Evolutionary conservation across 2,888 invertebrate genomes (phyloP), one percentile per base, ranked within the genome.

Genomic region (Platycheirus rosarum): DNA sequence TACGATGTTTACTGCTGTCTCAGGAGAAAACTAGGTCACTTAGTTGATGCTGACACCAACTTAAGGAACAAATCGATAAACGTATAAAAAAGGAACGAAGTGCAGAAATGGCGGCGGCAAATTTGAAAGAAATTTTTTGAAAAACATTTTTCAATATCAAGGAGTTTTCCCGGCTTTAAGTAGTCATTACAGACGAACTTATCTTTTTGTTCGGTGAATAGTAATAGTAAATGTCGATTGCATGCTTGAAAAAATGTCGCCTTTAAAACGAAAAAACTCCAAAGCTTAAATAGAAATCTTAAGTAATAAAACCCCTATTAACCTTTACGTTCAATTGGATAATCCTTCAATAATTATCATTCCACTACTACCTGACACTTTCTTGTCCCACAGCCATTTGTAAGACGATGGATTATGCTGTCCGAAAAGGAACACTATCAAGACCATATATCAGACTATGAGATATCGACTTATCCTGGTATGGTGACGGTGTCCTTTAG

Each of bases 341-440:
- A 32, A 29, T 49, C 29, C 16, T 29, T 32, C 8, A 32, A 13
- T 40, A 14, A 55, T 40, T 9, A 23, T 2, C 40, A 11, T 14
- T 37, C 20, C 1, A 23, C 13, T 14, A 55, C n/a, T n/a, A 23
- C 9, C 23, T 20, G 18, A 37, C 14, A 55, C 37, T 4, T 40
- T 40, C 13, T 20, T 14, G 7, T 11, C 8, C 6, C 42, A 42
- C 1, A 18, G 9, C 13, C 14, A 18, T 40, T 13, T 40, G 3
- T 11, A 55, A 37, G 23, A 55, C 37, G 14, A 55, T 55, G 20
- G 53, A 55, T 55, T 55, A 55, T 55, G 37, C 23, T 55, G 37
- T 55, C 55, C 40, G 14, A 55, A 37, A 40, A 40, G 37, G 23
- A 11, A 40, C 9, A 55, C 40, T 14, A 23, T 14, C 37, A 6